Evolutionary conservation across 2,888 invertebrate species (phyloP).

Genomic region (Brenthis ino): DNA sequence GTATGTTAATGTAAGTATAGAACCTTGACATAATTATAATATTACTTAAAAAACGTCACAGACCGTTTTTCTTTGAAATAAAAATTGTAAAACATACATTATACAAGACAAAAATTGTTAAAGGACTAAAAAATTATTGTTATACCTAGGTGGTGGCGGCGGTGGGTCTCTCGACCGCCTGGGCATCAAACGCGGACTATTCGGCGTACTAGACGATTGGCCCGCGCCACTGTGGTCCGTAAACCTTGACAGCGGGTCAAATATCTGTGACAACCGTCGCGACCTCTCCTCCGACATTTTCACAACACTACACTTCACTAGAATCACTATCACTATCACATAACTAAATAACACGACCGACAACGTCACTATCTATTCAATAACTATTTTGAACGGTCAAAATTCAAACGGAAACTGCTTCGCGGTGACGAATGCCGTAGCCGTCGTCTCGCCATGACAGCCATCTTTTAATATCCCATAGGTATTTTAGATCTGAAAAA

Average conservation of each 20-base stretch:
- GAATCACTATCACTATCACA: constrained; percentile 57
- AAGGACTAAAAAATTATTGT: background rate
- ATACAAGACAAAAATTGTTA: background rate
- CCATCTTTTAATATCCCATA: constrained; percentile 53
- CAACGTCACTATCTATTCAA: constrained; percentile 58
- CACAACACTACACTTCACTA: constrained; percentile 54
- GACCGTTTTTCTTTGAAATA: no score
- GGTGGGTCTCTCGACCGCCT: constrained; percentile 78
- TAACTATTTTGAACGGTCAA: constrained; percentile 69
- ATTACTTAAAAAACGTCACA: no score
- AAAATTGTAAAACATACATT: no score
- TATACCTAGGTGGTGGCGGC: constrained; percentile 77
- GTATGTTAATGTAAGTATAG: no score
- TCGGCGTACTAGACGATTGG: constrained; percentile 84
- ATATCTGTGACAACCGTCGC: constrained; percentile 90
- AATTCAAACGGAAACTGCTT: constrained; percentile 62
- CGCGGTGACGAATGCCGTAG: constrained; percentile 65
- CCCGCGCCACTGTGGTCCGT: constrained; percentile 85
- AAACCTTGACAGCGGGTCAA: constrained; percentile 90
- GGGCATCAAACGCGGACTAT: constrained; percentile 87
- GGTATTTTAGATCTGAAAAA: constrained; percentile 68
- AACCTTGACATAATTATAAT: no score
- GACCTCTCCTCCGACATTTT: constrained; percentile 86
- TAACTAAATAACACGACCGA: constrained; percentile 67
- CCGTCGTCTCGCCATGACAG: constrained; percentile 54